Evolutionary conservation across 2,888 invertebrate genomes (phyloP), one percentile per base, ranked within the genome.

Genomic region (Gastracanthus pulcherrimus): DNA sequence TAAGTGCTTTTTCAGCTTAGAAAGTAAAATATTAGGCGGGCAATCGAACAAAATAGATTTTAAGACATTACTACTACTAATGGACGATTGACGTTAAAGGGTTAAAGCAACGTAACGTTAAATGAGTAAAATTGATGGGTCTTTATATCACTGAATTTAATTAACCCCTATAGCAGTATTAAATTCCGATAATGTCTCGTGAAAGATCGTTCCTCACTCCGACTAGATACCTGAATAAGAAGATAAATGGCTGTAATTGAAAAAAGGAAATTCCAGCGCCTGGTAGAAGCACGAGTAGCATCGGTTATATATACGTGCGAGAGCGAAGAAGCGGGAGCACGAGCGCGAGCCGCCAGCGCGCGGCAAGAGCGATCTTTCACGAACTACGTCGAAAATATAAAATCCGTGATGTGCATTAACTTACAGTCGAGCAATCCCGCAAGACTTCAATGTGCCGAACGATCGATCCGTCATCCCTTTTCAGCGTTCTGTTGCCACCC

Each of bases 81-180:
- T n/a, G n/a, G n/a, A n/a, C n/a, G n/a, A n/a, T n/a, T n/a, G n/a
- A n/a, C n/a, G n/a, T n/a, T n/a, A n/a, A n/a, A n/a, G n/a, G n/a
- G n/a, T n/a, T n/a, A n/a, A n/a, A n/a, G n/a, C n/a, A n/a, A n/a
- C n/a, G n/a, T n/a, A n/a, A n/a, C 48, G 5, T 48, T n/a, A 51
- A 23, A 51, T 51, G 11, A 51, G 23, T 16, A 11, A 23, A 51
- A 23, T 51, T 4, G 48, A 48, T 48, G 48, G 48, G n/a, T 16
- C 48, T 48, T n/a, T 48, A 48, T 3, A 19, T 48, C 19, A 48
- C 26, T 2, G 51, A 76, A 76, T 66, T 51, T 19, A 67, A 76
- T 76, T 51, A 76, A 76, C 76, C 58, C 66, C 41, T 66, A n/a
- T n/a, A 38, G 16, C 51, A 19, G 29, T 4, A 76, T 75, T 48